Conservation (phyloP, 2,888 invertebrate species). For the Xiphydria camelus region DNA sequence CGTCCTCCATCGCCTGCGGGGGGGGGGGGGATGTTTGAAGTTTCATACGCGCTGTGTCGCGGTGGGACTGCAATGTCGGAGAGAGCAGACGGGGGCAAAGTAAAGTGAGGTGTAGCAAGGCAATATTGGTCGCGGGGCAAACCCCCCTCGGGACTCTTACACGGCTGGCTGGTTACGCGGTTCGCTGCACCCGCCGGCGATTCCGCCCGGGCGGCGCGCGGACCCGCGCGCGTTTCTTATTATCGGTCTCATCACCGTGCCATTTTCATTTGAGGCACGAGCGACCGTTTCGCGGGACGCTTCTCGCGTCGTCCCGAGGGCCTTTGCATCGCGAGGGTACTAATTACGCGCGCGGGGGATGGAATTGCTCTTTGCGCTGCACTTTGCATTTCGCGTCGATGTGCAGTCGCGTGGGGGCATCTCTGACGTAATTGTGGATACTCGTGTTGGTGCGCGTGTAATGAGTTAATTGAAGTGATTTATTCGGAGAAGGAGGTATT, state of each 20-base stretch:
- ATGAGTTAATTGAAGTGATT: too few relatives aligned
- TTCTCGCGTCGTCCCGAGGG: background rate
- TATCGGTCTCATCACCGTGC: background rate
- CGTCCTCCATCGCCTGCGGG: too few relatives aligned
- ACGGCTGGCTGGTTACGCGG: conserved; percentile 4
- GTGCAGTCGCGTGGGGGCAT: too few relatives aligned
- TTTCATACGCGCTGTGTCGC: background rate
- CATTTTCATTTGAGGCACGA: conserved; percentile 2
- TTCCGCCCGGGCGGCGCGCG: too few relatives aligned
- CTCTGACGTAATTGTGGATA: too few relatives aligned
- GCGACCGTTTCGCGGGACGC: background rate
- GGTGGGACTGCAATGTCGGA: background rate
- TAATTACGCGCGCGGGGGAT: background rate
- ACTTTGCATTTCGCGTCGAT: too few relatives aligned
- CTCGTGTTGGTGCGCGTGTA: too few relatives aligned
- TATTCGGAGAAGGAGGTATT: too few relatives aligned
- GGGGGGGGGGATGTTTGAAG: background rate
- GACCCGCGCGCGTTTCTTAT: conserved; percentile 1
- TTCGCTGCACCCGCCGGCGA: background rate
- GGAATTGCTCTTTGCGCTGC: background rate
- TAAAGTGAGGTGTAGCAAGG: background rate
- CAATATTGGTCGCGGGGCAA: background rate
- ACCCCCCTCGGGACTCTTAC: conserved; percentile 2
- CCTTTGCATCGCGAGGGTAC: background rate
- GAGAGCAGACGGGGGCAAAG: too few relatives aligned